phyloP scores from a whole-genome alignment of 2,888 invertebrate genomes.

The Agrochola litura region DNA sequence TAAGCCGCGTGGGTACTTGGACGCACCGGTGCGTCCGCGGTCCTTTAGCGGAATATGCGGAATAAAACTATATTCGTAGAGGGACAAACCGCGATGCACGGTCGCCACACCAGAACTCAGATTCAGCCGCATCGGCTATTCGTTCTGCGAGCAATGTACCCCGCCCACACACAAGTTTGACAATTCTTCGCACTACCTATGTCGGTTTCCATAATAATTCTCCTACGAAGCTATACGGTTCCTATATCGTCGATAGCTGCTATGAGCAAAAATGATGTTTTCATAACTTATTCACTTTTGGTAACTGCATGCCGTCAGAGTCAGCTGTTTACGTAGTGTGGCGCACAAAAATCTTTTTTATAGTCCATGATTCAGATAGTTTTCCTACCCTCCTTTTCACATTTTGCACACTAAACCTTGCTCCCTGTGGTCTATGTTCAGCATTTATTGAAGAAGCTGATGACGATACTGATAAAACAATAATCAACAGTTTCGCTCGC shows the following conservation, averaged over 20 bases:
- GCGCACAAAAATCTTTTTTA: neutral
- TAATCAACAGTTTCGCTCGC: slow-evolving; percentile 36
- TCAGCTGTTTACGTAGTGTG: neutral
- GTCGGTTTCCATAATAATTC: neutral
- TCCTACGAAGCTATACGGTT: neutral
- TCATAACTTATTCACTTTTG: slow-evolving; percentile 11
- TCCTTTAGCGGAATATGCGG: too few species aligned
- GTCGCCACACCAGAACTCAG: neutral
- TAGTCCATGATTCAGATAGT: neutral
- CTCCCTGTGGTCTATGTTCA: neutral
- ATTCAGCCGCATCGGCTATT: neutral
- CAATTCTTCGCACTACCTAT: neutral
- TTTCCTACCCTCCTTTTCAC: neutral
- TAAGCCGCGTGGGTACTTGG: too few species aligned
- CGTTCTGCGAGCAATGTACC: neutral
- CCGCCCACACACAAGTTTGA: neutral
- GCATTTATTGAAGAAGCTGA: slow-evolving; percentile 16
- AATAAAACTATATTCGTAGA: neutral
- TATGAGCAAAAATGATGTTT: neutral
- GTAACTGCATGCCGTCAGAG: slow-evolving; percentile 33
- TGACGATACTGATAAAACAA: slow-evolving; percentile 24
- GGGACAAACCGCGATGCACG: neutral
- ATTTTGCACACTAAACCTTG: neutral
- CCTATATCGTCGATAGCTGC: neutral
- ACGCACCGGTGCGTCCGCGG: too few species aligned